A percentile compares a stretch with the other conserved stretches of the same genome.
phyloP scores from a whole-genome alignment of 2,888 invertebrate genomes.

The Orthosia cruda region DNA sequence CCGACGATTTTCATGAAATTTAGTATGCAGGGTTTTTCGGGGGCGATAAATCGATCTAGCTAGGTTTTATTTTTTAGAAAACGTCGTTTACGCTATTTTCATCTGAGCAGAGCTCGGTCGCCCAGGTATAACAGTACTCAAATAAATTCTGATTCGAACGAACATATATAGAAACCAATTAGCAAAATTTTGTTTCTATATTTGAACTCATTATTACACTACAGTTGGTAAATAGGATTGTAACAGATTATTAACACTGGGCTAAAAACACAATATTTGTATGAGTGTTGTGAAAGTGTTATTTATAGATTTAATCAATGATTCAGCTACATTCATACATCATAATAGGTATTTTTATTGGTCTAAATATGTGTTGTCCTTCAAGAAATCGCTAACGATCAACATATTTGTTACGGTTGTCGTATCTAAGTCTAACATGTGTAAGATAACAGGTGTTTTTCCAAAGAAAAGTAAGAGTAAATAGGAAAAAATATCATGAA shows the following conservation, averaged over 20 bases:
- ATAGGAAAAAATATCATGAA: constrained; percentile 8
- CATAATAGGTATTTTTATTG: background rate
- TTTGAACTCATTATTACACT: too few species aligned
- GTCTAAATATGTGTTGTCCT: background rate
- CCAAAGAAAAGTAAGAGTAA: background rate
- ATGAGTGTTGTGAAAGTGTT: background rate
- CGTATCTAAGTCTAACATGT: background rate
- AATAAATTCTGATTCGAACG: constrained; percentile 2
- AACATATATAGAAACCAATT: too few species aligned
- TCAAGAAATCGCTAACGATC: background rate
- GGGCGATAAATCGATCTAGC: too few species aligned
- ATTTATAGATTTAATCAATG: background rate
- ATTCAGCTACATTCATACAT: background rate
- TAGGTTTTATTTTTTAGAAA: too few species aligned
- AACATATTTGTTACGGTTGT: background rate
- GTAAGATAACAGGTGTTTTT: background rate
- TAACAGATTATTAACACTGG: background rate
- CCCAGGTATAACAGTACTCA: too few species aligned
- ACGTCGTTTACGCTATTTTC: too few species aligned
- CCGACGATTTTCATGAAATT: too few species aligned
- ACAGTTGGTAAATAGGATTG: background rate
- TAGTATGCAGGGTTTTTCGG: too few species aligned
- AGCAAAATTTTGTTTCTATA: too few species aligned
- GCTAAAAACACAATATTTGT: background rate
- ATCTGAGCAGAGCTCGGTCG: too few species aligned